A percentile compares a stretch with the other conserved stretches of the same genome.
Evolutionary conservation across 2,797 vertebrate species (phyloP).

Genomic region (Halcyon chelicuti): DNA sequence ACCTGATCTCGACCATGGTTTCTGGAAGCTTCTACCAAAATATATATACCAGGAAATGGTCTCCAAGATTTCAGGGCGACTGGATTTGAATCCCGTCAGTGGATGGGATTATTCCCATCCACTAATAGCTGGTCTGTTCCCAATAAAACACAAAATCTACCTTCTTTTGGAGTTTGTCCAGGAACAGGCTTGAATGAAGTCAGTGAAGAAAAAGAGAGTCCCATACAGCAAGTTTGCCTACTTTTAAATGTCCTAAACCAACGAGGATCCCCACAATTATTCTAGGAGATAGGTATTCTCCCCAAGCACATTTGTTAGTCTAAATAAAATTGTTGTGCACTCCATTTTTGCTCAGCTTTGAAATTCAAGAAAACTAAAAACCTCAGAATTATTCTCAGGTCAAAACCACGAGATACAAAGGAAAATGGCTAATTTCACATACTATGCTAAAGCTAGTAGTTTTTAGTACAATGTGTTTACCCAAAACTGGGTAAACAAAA

Average conservation of each 20-base stretch:
- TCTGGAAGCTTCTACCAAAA: neutral
- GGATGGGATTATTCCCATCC: neutral
- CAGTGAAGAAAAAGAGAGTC: neutral
- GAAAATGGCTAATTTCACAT: constrained; percentile 22
- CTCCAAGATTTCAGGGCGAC: neutral
- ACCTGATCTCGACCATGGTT: neutral
- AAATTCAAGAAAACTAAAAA: neutral
- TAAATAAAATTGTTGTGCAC: neutral
- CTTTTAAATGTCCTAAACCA: neutral
- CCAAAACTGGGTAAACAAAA: constrained; percentile 36
- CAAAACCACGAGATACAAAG: neutral
- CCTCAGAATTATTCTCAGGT: constrained; percentile 1
- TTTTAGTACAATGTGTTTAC: constrained; percentile 22
- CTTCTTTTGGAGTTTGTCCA: neutral
- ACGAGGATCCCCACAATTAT: neutral
- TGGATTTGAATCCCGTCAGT: neutral
- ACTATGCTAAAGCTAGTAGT: neutral
- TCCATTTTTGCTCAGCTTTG: neutral
- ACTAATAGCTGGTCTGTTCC: neutral
- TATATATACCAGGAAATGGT: neutral
- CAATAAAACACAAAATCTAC: neutral
- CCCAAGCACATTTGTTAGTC: neutral
- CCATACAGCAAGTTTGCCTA: neutral
- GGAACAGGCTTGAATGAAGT: neutral
- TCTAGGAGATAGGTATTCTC: neutral